Conservation (phyloP, 2,113 vertebrate genomes). For the Sander vitreus region DNA sequence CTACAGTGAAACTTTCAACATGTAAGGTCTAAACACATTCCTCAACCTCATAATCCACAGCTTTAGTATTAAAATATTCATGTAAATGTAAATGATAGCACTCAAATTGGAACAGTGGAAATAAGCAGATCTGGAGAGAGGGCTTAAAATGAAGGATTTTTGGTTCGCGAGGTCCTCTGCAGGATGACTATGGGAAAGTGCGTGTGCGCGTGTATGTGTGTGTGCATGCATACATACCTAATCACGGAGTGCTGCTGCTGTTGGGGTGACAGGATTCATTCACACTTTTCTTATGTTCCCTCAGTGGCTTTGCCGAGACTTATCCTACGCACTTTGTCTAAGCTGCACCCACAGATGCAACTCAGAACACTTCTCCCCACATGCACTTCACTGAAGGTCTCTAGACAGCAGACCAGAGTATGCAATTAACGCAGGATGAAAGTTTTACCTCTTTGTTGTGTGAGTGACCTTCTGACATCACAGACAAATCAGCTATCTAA, state of each 20-base stretch:
- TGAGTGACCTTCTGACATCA: slow-evolving; percentile 14
- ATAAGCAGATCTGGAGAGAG: slow-evolving; percentile 37
- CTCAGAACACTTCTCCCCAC: slow-evolving; percentile 44
- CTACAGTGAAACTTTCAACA: slow-evolving; percentile 31
- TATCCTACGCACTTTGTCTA: slow-evolving; percentile 66
- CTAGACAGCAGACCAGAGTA: slow-evolving; percentile 34
- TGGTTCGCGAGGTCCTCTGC: background rate
- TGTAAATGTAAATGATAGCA: slow-evolving; percentile 26
- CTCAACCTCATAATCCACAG: slow-evolving; percentile 45
- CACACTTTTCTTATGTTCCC: slow-evolving; percentile 45
- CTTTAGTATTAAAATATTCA: slow-evolving; percentile 55
- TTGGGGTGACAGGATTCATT: slow-evolving; percentile 30
- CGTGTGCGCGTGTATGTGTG: background rate
- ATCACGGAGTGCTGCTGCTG: slow-evolving; percentile 54
- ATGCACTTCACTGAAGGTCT: slow-evolving; percentile 46
- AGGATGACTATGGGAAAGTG: slow-evolving; percentile 22
- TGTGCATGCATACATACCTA: background rate
- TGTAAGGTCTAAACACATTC: slow-evolving; percentile 38
- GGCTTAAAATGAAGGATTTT: slow-evolving; percentile 58
- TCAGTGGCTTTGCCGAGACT: slow-evolving; percentile 55
- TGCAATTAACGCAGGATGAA: slow-evolving; percentile 40
- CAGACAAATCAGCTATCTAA: slow-evolving; percentile 15
- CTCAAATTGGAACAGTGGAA: slow-evolving; percentile 29
- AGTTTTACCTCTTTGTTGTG: slow-evolving; percentile 42
- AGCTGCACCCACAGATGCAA: slow-evolving; percentile 49